Percentiles rank a stretch among this genome's conserved stretches.
Evolutionary conservation across 2,113 vertebrate genomes (phyloP).

Genomic region (Rhadina sibilatrix): DNA sequence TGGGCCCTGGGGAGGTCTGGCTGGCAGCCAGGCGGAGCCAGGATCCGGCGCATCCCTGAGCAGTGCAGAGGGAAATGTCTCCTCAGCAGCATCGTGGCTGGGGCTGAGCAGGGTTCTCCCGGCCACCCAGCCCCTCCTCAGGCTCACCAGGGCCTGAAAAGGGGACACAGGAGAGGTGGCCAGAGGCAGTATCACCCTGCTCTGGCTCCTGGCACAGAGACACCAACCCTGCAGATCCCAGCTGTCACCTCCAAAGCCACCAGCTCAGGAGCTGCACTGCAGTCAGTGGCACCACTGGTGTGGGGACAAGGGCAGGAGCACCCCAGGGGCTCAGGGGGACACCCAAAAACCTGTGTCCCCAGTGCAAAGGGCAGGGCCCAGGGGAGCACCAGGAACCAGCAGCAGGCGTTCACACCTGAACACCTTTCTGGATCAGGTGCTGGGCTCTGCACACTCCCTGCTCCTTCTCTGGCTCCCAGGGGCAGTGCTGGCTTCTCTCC

Average conservation of each 20-base stretch:
- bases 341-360: background rate
- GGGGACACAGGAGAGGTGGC: background rate
- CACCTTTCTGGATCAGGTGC: background rate
- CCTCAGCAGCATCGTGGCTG: fast-evolving
- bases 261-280: background rate
- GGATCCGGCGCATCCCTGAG: background rate
- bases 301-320: background rate
- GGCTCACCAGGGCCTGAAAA: background rate
- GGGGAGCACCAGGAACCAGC: background rate
- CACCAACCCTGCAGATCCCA: background rate
- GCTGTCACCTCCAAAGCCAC: background rate
- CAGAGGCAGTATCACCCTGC: fast-evolving
- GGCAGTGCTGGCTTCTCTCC: background rate
- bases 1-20: conserved; percentile 25
- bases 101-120: background rate
- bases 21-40: background rate
- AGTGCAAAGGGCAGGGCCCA: background rate
- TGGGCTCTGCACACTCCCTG: background rate
- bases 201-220: background rate
- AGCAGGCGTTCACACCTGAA: background rate
- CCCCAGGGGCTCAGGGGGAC: no score
- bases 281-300: fast-evolving
- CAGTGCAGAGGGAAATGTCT: background rate
- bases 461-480: background rate
- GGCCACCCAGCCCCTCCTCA: background rate